phyloP scores from a whole-genome alignment of 1,140 invertebrate species.

The Meloidogyne hapla region DNA sequence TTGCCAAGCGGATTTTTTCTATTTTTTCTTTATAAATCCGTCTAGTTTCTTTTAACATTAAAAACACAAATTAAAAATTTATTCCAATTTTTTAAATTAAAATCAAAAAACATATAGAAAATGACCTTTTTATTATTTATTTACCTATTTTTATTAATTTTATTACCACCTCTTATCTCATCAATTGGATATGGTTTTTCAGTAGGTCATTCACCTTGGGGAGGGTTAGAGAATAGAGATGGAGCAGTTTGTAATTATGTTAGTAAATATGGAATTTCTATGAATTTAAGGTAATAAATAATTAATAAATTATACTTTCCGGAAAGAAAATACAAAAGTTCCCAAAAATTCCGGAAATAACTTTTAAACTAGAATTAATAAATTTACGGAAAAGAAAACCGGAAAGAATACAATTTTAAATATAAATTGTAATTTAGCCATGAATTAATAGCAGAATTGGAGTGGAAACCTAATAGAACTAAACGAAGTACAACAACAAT shows the following conservation, averaged over 20 bases:
- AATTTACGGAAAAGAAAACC: constrained; percentile 3
- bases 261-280: constrained; percentile 37
- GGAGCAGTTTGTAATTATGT: constrained; percentile 21
- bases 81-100: no score
- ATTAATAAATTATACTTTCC: not conserved
- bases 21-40: no score
- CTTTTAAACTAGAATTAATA: constrained; percentile 11
- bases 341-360: not conserved
- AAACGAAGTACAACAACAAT: constrained; percentile 2
- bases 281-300: constrained; percentile 41
- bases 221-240: not conserved
- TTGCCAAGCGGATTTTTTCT: not conserved
- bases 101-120: no score
- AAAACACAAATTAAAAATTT: no score
- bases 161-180: not conserved
- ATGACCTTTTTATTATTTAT: not conserved
- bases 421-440: not conserved
- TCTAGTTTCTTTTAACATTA: no score
- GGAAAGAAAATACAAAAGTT: not conserved
- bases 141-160: not conserved
- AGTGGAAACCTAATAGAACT: constrained; percentile 10
- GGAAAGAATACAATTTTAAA: not conserved
- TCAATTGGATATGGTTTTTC: constrained; percentile 17
- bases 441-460: not conserved
- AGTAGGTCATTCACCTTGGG: not conserved